Percentiles rank a stretch among this genome's conserved stretches.
Conservation (phyloP, 2,888 invertebrate genomes). For the Nymphalis polychloros region DNA sequence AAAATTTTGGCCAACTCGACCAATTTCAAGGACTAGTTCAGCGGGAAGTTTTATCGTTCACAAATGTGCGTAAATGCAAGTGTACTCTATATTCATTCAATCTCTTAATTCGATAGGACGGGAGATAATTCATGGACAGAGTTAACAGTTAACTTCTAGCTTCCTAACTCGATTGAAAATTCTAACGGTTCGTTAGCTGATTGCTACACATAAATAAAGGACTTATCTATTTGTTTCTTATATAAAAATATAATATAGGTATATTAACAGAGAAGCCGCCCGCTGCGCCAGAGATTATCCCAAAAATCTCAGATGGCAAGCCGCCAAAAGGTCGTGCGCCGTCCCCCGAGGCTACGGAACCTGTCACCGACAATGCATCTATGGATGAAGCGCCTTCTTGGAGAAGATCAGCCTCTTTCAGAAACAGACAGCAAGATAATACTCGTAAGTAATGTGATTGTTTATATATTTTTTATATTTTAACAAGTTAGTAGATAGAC, state of each 20-base stretch:
- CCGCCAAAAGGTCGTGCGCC: constrained; percentile 70
- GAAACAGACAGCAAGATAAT: constrained; percentile 60
- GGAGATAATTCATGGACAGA: too few species aligned
- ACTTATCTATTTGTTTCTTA: neutral
- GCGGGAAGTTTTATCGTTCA: too few species aligned
- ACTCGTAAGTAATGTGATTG: constrained; percentile 53
- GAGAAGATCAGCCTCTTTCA: constrained; percentile 70
- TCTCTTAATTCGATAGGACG: too few species aligned
- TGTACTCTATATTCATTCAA: too few species aligned
- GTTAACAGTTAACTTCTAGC: too few species aligned
- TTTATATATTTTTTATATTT: too few species aligned
- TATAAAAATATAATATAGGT: constrained; percentile 10
- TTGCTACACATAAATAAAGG: neutral
- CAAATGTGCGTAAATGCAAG: too few species aligned
- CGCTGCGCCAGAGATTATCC: constrained; percentile 58
- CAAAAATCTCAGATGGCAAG: constrained; percentile 72
- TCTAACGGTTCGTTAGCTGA: too few species aligned
- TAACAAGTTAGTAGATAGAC: too few species aligned
- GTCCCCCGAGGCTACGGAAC: constrained; percentile 59
- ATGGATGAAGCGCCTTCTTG: constrained; percentile 71
- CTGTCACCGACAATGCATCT: constrained; percentile 43
- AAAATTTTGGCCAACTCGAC: too few species aligned
- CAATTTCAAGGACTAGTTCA: too few species aligned
- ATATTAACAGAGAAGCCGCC: constrained; percentile 61
- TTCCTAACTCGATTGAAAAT: too few species aligned